Base-by-base conservation (phyloP, 2,888 invertebrate genomes). In the Ecdyonurus torrentis region DNA sequence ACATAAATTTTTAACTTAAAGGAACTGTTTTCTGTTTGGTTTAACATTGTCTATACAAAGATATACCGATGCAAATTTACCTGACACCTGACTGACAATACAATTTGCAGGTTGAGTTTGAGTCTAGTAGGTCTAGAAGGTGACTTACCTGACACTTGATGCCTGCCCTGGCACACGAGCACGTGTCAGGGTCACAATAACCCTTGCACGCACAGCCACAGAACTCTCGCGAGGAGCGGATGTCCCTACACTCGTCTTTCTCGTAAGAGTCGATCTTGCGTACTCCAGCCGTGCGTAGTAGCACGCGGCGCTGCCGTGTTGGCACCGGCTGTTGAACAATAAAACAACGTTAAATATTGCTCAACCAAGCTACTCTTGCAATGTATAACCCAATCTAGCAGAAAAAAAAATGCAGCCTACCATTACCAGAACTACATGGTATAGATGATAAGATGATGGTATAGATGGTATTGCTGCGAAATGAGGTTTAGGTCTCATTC, bases 241-340 rank as follows among this genome's bases (percentile, higher is more conserved):
- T 96, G 68, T 91, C 87, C 63, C 91, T 83, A 73, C 97, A 97
- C 71, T 95, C 94, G 72, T 93, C 91, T 75, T 95, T 96, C 77
- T 97, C 97, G 65, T 83, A 77, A 2, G 89, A 84, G 75, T 97
- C 97, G 70, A 97, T 96, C 77, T 94, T 92, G 61, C 91, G 81
- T 0, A 97, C 89, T 0, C 97, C 97, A 5, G 96, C 89, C n/a
- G 91, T 89, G 63, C 95, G 82, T 20, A 97, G 78, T 62, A 97
- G 78, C 2, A 89, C 87, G 64, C 96, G 78, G 65, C 97, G 82
- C 74, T 95, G 95, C 70, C 93, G 81, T 2, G 94, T 92, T 7
- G 95, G 88, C 63, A 97, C 90, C 7, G 97, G 96, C 75, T 96
- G 87, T n/a, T n/a, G n/a, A n/a, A n/a, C n/a, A n/a, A n/a, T n/a